Percentiles rank a stretch among this genome's conserved stretches.
Evolutionary conservation across 2,113 vertebrate genomes (phyloP).

Genomic region (Aegithalos caudatus): DNA sequence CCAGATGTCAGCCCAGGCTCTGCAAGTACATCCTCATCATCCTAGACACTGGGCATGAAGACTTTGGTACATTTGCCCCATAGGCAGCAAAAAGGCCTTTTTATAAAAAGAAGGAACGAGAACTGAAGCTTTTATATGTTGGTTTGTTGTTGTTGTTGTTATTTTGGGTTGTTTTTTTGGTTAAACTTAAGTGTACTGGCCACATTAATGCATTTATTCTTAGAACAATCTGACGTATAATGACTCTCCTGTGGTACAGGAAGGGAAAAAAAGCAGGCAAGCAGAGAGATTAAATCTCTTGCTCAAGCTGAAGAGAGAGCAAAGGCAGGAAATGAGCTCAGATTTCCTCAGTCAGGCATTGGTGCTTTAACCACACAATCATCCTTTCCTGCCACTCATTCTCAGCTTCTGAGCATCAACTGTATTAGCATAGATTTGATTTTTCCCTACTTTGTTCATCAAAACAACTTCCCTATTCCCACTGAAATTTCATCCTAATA

Average conservation of each 20-base stretch:
- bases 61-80: background rate
- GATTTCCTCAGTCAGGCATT: background rate
- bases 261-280: background rate
- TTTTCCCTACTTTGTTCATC: background rate
- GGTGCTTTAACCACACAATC: background rate
- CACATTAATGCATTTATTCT: conserved; percentile 7
- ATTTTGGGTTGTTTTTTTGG: background rate
- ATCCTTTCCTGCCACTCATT: background rate
- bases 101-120: background rate
- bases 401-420: background rate
- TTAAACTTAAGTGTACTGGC: background rate
- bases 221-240: background rate
- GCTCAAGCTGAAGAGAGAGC: background rate
- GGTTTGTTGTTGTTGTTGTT: background rate
- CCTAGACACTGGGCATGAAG: accelerated
- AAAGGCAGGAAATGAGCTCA: conserved; percentile 38
- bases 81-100: background rate
- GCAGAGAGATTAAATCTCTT: background rate
- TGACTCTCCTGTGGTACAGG: background rate
- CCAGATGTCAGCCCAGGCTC: background rate
- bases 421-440: background rate
- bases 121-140: background rate
- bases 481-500: background rate
- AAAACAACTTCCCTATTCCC: background rate
- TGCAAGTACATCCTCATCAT: background rate